Base-by-base conservation (phyloP, 2,797 vertebrate species). In the Acipenser oxyrinchus region DNA sequence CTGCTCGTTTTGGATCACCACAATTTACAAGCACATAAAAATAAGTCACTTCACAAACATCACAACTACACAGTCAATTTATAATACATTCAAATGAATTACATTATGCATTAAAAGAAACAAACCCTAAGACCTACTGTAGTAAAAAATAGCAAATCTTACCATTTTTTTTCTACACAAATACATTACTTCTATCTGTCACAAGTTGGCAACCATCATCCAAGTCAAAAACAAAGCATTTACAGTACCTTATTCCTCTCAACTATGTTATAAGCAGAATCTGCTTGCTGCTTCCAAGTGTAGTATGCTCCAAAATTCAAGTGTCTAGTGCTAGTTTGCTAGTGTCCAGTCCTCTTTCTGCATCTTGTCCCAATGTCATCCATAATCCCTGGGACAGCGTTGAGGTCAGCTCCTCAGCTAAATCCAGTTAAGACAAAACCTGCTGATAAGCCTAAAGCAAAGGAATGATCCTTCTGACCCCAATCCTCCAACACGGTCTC, bases 351-450 rank as follows among this genome's bases (percentile, higher is more conserved):
- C 58, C 73, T 74, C 74, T 75, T 70, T 70, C 68, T 74, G 66
- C 73, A 70, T 75, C 70, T 73, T 51, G 65, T 72, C 61, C 79
- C 89, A 91, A 89, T 90, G 90, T 92, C 89, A 90, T 80, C 70
- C 74, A 74, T 96, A 95, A 98, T 93, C 90, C 84, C 72, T 37
- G 75, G 82, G 81, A 88, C 83, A 87, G 81, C 72, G 91, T 92
- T 92, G 90, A 91, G 37, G 83, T 90, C 86, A 87, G 90, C 89
- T 84, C 79, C 83, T 88, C 67, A 75, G 80, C 75, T 86, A 94
- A 95, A 97, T 95, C 93, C 93, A 86, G 83, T 89, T 96, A 93
- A 95, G 88, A 90, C 87, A 83, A 91, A 91, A 87, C 88, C 90
- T 89, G 91, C 86, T 91, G 90, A 89, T 91, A 86, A 87, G 78